Evolutionary conservation across 1,140 invertebrate genomes (phyloP), one percentile per base, ranked within the genome.

Genomic region (Leptinotarsa defecta): DNA sequence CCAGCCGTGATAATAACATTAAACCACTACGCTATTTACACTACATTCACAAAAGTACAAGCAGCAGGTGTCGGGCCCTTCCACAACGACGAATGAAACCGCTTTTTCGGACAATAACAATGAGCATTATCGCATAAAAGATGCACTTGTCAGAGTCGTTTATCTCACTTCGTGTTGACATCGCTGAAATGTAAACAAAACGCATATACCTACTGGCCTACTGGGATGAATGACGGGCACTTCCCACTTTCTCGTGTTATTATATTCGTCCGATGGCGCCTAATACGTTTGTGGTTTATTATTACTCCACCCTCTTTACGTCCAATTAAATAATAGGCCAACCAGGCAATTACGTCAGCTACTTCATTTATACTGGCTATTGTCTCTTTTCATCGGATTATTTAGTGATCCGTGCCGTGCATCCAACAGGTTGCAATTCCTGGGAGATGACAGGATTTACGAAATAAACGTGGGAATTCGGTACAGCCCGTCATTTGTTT

Each of bases 141-240:
- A 68, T 68, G 24, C 65, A 68, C 65, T 68, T 68, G 65, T 68
- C 65, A 27, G 19, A 19, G 65, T 68, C 65, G 27, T 43, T 68
- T 43, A 34, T 43, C 24, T 68, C 22, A 22, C 65, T 24, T 43
- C 43, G 27, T 68, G 65, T 68, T 68, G 65, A 68, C 24, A 43
- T 68, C 65, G 65, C 65, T 19, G 52, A 57, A 68, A 68, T 68
- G 65, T 68, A 68, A 68, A 68, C 65, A 68, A 68, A 68, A 43
- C 65, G 24, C 43, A 57, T 57, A 43, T n/a, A 57, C 52, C 52
- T 57, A 57, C 52, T 57, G 52, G 65, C 65, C 65, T 68, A 68
- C 65, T 43, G 65, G 24, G 65, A 68, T 68, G 65, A 68, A 68
- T 68, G 24, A 43, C 65, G 65, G 24, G 24, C 65, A 68, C 65